Conservation (phyloP, 2,797 vertebrate species). For the Neopelma chrysocephalum region DNA sequence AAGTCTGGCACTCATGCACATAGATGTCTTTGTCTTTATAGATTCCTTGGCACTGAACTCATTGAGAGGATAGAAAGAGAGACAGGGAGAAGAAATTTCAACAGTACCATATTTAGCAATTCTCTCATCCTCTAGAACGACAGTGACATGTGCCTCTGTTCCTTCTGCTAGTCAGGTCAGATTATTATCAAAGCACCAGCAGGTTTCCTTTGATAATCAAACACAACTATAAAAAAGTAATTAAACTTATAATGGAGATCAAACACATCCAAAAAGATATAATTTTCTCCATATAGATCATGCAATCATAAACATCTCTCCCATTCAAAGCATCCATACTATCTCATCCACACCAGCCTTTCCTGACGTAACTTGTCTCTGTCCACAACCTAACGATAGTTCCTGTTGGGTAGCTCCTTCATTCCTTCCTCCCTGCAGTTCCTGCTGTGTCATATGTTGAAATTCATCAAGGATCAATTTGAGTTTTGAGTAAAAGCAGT, state of each 20-base stretch:
- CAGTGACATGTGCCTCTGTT: background rate
- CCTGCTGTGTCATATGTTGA: background rate
- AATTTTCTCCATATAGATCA: background rate
- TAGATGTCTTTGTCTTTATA: background rate
- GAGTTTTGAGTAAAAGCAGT: background rate
- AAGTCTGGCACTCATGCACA: background rate
- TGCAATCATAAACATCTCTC: background rate
- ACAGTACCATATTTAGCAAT: background rate
- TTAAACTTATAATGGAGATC: background rate
- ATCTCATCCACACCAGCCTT: background rate
- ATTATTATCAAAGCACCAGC: background rate
- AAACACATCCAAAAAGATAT: background rate
- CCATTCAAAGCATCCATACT: background rate
- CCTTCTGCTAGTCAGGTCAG: background rate
- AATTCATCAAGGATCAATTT: background rate
- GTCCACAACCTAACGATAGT: background rate
- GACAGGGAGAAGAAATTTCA: background rate
- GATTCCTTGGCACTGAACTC: background rate
- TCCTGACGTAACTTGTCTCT: background rate
- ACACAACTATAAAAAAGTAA: background rate
- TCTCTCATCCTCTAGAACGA: background rate
- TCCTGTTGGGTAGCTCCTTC: background rate
- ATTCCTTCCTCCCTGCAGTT: background rate
- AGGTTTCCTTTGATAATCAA: background rate
- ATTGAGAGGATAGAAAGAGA: background rate